Evolutionary conservation across 2,888 invertebrate species (phyloP), one percentile per base, ranked within the genome.

Genomic region (Cancer borealis): DNA sequence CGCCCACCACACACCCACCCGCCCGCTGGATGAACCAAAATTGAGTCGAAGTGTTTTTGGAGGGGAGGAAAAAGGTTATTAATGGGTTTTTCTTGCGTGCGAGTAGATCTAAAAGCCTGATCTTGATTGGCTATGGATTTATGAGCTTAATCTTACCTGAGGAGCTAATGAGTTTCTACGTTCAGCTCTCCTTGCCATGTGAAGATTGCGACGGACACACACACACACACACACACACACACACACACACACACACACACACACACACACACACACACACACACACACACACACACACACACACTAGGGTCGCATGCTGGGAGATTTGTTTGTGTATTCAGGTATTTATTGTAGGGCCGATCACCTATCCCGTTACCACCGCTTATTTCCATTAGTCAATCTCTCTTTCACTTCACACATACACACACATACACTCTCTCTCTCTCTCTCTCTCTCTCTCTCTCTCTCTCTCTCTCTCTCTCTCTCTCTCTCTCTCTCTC

Each of bases 201-300:
- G 30, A 30, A 10, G 30, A 14, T 6, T 79, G 30, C 30, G 30
- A 79, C 12, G 79, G 8, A 79, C 79, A 79, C 79, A 79, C 79
- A 79, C 79, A 79, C 79, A 79, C 79, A 79, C 79, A 79, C 79
- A 66, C 66, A 66, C 66, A 66, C 66, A 66, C 66, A 66, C 66
- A 66, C 66, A 66, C 30, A 79, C 79, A 79, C 79, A 79, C 79
- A 79, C 79, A 79, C 79, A 79, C 79, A 79, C 79, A 79, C 79
- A 79, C 79, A 79, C 79, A 79, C 79, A 79, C 79, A 79, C 73
- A 79, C 73, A 79, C 73, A 79, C 73, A 79, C 73, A 79, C 79
- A 79, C 79, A 79, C 79, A 79, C 79, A 79, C 79, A 30, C 30
- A 79, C 79, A 79, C 79, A 79, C 79, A 30, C 30, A 79, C 79